Evolutionary conservation across 1,140 invertebrate species (phyloP), one percentile per base, ranked within the genome.

Genomic region (Nephotettix cincticeps): DNA sequence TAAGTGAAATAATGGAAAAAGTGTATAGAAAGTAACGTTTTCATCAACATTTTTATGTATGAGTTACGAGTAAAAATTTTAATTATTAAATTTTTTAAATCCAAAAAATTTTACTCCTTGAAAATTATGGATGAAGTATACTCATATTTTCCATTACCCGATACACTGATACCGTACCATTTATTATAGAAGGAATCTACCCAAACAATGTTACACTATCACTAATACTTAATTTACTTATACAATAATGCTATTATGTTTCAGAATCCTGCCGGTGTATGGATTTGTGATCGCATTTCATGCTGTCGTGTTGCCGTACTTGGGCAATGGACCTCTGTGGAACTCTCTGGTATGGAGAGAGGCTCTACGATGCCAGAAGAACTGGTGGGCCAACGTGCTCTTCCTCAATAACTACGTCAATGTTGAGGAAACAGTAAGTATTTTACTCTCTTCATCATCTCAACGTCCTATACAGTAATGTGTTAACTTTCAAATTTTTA

Each of bases 361-460:
- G 78, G 85, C 87, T 69, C 81, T 89, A 47, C 81, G 88, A 71
- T 94, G 92, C 76, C 77, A 83, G 72, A 80, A 84, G 6, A 89
- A 89, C 19, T 94, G 93, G 93, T 96, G 93, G 93, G 84, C 88
- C 0, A 94, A 94, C 77, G 79, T 95, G 17, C 81, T 95, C 0
- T 94, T 93, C 77, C 84, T 95, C n/a, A 94, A 94, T 78, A 96
- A 95, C 79, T 91, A 94, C 69, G 83, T 92, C 1, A 82, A 87
- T 29, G 86, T 85, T 1, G 86, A 91, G 72, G 79, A 86, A 75
- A 75, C 89, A 79, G 90, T 90, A 80, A 84, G 83, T 68, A 65
- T 27, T 36, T 36, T 36, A n/a, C n/a, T n/a, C n/a, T n/a, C n/a
- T n/a, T n/a, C n/a, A n/a, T n/a, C n/a, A n/a, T n/a, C n/a, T n/a